Conservation (phyloP, 2,888 invertebrate species). For the Mesorhabditis sp. region DNA sequence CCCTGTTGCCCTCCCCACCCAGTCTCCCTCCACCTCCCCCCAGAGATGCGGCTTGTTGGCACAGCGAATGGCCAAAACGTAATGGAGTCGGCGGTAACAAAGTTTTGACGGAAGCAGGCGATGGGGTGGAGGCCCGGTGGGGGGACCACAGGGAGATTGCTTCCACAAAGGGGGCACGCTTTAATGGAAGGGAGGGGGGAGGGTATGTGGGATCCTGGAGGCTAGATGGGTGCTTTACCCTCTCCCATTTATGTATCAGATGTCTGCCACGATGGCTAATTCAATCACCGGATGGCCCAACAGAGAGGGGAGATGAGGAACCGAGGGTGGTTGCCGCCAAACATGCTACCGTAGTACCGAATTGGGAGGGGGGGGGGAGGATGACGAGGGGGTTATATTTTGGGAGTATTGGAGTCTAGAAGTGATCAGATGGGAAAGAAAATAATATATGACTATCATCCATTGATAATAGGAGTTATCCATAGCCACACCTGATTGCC, state of each 20-base stretch:
- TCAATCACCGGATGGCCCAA: no score
- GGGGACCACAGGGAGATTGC: neutral
- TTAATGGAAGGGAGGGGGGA: neutral
- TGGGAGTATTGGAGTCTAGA: no score
- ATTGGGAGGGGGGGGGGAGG: no score
- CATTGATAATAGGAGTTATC: no score
- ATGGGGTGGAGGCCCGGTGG: neutral
- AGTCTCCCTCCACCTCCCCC: neutral
- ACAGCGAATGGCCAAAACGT: slow-evolving; percentile 6
- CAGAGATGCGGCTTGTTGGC: neutral
- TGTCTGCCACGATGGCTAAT: neutral
- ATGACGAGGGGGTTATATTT: no score
- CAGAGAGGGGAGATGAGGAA: no score
- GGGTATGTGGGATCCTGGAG: neutral
- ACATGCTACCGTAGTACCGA: no score
- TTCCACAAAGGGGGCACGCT: neutral
- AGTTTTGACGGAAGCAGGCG: slow-evolving; percentile 2
- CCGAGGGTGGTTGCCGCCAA: no score
- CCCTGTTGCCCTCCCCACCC: no score
- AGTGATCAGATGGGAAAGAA: no score
- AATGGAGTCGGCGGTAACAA: slow-evolving; percentile 5
- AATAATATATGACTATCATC: no score
- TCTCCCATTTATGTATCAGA: slow-evolving; percentile 4
- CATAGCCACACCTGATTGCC: no score
- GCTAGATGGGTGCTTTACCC: neutral